Evolutionary conservation across 2,888 invertebrate species (phyloP), one percentile per base, ranked within the genome.

Genomic region (Cheilosia variabilis): DNA sequence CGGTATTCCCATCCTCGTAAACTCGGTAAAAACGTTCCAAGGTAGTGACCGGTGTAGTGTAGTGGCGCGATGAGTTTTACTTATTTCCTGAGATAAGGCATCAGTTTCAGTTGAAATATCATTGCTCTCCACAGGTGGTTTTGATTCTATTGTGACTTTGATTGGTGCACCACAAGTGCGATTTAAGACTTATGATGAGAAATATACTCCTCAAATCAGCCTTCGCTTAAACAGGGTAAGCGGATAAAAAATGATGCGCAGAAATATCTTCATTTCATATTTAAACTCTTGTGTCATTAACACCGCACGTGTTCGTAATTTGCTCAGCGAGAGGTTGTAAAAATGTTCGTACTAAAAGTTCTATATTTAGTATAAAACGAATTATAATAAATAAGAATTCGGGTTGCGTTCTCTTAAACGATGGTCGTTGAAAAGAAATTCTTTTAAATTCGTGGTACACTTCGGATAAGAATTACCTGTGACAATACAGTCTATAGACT

Each of bases 1-100:
- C 71, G 4, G 43, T 41, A 1, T 76, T 77, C 50, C 82, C 76
- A 43, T 76, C 71, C 6, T 82, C 71, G 41, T 82, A 77, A 37
- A 31, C 9, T 2, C 60, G 52, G 47, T 53, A 60, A n/a, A 82
- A 77, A 2, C 53, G 45, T 2, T 71, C 71, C 6, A 82, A 58
- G 9, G 24, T 34, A 6, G 9, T 34, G 1, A 73, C 55, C 7
- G 17, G 22, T 10, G 45, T 53, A 15, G 71, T 53, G 71, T 7
- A 4, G 50, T 71, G 2, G 43, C n/a, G 2, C 45, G 9, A 34
- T 34, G 6, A 37, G 4, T 17, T 17, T 10, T 37, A 13, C 34
- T 9, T 53, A 53, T 27, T 15, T 5, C 13, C 22, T 50, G 24
- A 27, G 47, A 4, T 22, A 45, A n/a, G 24, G 45, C 57, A 4